Conservation (phyloP, 2,888 invertebrate genomes). For the Monopis laevigella region DNA sequence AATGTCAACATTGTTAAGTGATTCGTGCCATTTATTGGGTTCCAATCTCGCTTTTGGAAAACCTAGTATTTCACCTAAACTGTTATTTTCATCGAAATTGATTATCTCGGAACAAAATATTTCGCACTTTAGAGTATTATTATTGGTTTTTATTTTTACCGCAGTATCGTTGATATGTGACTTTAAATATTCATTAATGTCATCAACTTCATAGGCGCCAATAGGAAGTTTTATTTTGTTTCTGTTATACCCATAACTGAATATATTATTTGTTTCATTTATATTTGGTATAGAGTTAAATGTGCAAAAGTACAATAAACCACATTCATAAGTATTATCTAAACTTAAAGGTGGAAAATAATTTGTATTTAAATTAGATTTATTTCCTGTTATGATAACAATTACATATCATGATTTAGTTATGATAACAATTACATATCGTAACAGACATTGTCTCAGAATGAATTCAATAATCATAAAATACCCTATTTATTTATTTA, state of each 20-base stretch:
- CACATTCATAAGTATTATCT: conserved; percentile 20
- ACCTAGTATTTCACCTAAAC: conserved; percentile 13
- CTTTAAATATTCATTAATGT: conserved; percentile 24
- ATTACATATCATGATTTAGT: too few relatives aligned
- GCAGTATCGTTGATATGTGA: conserved; percentile 2
- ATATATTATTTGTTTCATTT: conserved; percentile 27
- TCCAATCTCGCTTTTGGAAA: conserved; percentile 7
- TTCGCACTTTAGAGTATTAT: conserved; percentile 25
- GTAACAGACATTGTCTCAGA: conserved; percentile 16
- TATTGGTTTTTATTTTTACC: conserved; percentile 20
- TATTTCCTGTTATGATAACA: conserved; percentile 20
- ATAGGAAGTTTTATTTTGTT: conserved; percentile 24
- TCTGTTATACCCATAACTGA: conserved; percentile 21
- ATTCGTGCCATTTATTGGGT: conserved; percentile 2
- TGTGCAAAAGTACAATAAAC: conserved; percentile 18
- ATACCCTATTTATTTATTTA: not conserved
- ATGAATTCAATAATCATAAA: not conserved
- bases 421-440: too few relatives aligned
- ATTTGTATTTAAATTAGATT: conserved; percentile 17
- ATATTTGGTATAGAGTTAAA: conserved; percentile 27
- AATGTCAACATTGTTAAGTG: conserved; percentile 1
- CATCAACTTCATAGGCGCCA: conserved; percentile 28
- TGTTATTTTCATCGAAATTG: conserved; percentile 11
- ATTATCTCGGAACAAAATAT: conserved; percentile 13
- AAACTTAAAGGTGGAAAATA: conserved; percentile 16